Percentiles rank a stretch among this genome's conserved stretches.
These are phyloP conservation scores for Neopipo cinnamomea DNA, from an alignment of 2,113 vertebrate genomes.

Conservation along the genomic window DNA sequence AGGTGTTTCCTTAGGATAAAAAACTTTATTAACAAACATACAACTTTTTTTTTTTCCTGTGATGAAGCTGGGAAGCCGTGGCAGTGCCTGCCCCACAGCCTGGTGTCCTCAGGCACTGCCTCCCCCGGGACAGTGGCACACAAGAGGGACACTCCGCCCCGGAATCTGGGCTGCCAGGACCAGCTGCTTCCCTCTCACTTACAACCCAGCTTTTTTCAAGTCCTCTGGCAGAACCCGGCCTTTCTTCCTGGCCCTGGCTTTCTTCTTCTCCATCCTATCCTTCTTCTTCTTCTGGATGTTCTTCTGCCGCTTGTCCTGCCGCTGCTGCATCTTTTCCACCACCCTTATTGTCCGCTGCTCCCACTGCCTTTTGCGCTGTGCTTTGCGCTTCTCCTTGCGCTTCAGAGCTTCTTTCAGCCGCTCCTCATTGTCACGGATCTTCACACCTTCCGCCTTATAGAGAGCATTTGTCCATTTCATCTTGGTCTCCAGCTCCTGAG, in stretches of 20 bases:
- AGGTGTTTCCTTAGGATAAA: not conserved
- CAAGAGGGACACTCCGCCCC: not conserved
- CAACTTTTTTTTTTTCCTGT: not conserved
- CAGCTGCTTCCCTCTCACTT: not conserved
- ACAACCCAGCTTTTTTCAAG: slow-evolving; percentile 79
- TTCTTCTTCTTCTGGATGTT: slow-evolving; percentile 84
- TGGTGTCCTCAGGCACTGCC: not conserved
- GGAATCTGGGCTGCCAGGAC: not conserved
- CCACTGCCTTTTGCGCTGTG: slow-evolving; percentile 79
- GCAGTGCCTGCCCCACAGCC: not conserved
- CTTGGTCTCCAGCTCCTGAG: slow-evolving; percentile 81
- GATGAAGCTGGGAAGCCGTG: not conserved
- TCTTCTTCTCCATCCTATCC: slow-evolving; percentile 78
- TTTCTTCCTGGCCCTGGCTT: slow-evolving; percentile 82
- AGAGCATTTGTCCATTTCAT: slow-evolving; percentile 90
- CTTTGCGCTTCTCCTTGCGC: slow-evolving; percentile 83
- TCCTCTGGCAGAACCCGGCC: slow-evolving; percentile 88
- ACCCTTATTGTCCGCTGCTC: slow-evolving; percentile 74
- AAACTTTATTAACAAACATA: not conserved
- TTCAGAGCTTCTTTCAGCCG: slow-evolving; percentile 84
- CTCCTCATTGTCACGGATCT: slow-evolving; percentile 85
- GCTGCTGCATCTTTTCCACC: slow-evolving; percentile 85
- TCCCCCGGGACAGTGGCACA: no score
- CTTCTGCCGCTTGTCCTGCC: slow-evolving; percentile 85
- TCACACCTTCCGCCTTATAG: slow-evolving; percentile 90